These are phyloP conservation scores for Caloenas nicobarica DNA, from an alignment of 2,113 vertebrate genomes.

Conservation along the genomic window DNA sequence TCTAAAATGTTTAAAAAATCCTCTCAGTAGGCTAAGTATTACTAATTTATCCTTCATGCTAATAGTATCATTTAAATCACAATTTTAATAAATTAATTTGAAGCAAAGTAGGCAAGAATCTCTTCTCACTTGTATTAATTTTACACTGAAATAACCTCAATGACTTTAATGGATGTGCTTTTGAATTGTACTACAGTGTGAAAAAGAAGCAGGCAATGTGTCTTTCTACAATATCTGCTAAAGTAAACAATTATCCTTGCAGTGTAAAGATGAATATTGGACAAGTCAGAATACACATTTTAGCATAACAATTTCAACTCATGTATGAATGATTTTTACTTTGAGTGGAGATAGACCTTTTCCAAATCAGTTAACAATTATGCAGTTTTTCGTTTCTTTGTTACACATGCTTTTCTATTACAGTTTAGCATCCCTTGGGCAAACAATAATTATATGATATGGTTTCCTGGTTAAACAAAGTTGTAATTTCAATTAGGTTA, in stretches of 20 bases:
- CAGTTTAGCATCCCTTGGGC: slow-evolving; percentile 56
- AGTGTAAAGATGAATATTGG: slow-evolving; percentile 7
- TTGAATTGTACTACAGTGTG: background rate
- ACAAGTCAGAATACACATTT: background rate
- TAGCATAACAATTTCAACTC: background rate
- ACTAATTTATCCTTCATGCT: slow-evolving; percentile 23
- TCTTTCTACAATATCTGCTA: background rate
- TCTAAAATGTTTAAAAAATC: background rate
- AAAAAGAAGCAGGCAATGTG: background rate
- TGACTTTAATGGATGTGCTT: slow-evolving; percentile 16
- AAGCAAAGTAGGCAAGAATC: slow-evolving; percentile 31
- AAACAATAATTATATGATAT: slow-evolving; percentile 65
- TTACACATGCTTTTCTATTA: slow-evolving; percentile 58
- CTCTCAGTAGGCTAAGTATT: background rate
- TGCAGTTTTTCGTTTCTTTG: slow-evolving; percentile 53
- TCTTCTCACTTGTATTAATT: background rate
- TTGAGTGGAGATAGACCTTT: slow-evolving; percentile 18
- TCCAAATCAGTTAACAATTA: slow-evolving; percentile 59
- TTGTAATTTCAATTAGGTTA: slow-evolving; percentile 59
- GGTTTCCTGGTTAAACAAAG: slow-evolving; percentile 46
- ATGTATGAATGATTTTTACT: slow-evolving; percentile 8
- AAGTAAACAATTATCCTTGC: slow-evolving; percentile 15
- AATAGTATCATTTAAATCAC: slow-evolving; percentile 21
- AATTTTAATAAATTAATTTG: slow-evolving; percentile 35
- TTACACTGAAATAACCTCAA: slow-evolving; percentile 13